Percentiles rank a stretch among this genome's conserved stretches.
These are phyloP conservation scores for Temnothorax curvispinosus DNA, from an alignment of 1,140 invertebrate species.

Conservation along the genomic window DNA sequence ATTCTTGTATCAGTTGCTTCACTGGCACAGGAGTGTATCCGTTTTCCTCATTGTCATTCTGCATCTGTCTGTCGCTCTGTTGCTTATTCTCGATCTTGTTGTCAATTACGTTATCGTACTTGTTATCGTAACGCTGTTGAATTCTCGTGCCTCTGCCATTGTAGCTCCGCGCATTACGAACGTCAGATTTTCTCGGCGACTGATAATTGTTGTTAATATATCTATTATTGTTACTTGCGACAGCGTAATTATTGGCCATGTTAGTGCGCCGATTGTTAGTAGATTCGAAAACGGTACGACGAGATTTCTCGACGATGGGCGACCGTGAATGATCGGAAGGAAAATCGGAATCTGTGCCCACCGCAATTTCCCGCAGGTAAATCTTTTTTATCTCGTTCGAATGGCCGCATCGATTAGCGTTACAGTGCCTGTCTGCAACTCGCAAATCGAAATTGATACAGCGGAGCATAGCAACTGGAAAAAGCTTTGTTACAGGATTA, in stretches of 20 bases:
- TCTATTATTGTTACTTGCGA: constrained; percentile 56
- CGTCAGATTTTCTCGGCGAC: constrained; percentile 11
- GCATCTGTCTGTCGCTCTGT: constrained; percentile 59
- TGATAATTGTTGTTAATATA: constrained; percentile 57
- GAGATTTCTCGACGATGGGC: constrained; percentile 75
- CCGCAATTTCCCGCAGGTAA: constrained; percentile 82
- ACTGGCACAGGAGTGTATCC: constrained; percentile 88
- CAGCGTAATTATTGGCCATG: constrained; percentile 10
- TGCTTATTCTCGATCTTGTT: constrained; percentile 42
- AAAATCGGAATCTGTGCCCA: constrained; percentile 82
- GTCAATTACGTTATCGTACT: constrained; percentile 10
- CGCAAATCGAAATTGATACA: constrained; percentile 52
- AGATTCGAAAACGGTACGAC: constrained; percentile 70
- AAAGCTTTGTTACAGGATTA: background rate
- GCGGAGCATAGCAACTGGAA: background rate
- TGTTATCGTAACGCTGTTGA: constrained; percentile 40
- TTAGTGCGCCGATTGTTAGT: constrained; percentile 31
- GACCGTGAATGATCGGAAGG: constrained; percentile 64
- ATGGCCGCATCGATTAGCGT: constrained; percentile 64
- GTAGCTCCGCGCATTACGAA: constrained; percentile 50
- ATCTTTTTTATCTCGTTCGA: constrained; percentile 80
- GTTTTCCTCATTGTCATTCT: constrained; percentile 73
- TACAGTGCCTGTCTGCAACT: constrained; percentile 68
- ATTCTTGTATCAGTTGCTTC: constrained; percentile 88
- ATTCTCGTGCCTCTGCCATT: constrained; percentile 29